Conservation (phyloP, 35 echinoderm and acorn worm species). For the Apostichopus parvimensis region DNA sequence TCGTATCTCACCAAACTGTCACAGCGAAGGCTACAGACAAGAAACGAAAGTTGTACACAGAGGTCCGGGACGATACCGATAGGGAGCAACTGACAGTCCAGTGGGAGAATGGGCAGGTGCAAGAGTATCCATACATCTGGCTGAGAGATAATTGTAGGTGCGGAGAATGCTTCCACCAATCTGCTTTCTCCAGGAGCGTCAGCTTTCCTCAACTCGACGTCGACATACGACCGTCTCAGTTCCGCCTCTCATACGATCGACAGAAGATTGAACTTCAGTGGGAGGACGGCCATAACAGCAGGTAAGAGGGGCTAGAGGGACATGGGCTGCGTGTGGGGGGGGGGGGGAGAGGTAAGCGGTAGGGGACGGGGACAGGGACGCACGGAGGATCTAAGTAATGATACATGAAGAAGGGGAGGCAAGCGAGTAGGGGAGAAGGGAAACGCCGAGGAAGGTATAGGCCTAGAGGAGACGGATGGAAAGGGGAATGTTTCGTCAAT, state of each 20-base stretch:
- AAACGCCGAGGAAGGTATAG: too few species aligned
- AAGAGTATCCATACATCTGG: constrained; percentile 85
- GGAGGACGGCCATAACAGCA: constrained; percentile 71
- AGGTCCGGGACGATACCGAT: neutral
- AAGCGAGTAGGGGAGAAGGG: neutral
- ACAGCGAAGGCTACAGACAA: neutral
- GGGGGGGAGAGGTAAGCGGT: neutral
- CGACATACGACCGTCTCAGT: constrained; percentile 47
- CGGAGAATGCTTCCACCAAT: constrained; percentile 63
- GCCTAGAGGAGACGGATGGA: too few species aligned
- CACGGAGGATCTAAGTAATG: too few species aligned
- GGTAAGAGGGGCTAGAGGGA: constrained; percentile 21
- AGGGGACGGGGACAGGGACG: neutral
- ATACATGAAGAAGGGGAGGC: neutral
- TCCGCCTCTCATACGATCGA: constrained; percentile 30
- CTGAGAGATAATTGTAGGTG: constrained; percentile 90
- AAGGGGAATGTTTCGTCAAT: too few species aligned
- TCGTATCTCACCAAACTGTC: constrained; percentile 21
- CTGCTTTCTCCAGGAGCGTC: constrained; percentile 54
- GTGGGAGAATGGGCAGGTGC: constrained; percentile 56
- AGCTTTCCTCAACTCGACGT: constrained; percentile 67
- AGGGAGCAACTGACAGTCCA: constrained; percentile 36
- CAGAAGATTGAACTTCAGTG: constrained; percentile 59
- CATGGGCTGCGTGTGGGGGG: neutral
- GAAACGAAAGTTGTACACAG: neutral